phyloP scores from a whole-genome alignment of 1,140 invertebrate genomes.

The Plutomurus gul region DNA sequence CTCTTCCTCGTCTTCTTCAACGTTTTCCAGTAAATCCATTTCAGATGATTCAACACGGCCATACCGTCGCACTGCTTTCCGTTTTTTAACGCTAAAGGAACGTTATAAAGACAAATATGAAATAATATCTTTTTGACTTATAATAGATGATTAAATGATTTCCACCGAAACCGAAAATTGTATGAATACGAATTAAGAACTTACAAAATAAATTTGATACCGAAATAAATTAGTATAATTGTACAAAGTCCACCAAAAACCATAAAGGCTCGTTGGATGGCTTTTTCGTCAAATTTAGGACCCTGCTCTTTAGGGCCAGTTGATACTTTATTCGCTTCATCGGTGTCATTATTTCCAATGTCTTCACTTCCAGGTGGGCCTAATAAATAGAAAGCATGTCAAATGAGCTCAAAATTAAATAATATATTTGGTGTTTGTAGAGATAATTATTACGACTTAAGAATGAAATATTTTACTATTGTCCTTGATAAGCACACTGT shows the following conservation, averaged over 20 bases:
- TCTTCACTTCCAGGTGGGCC: background rate
- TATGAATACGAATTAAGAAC: background rate
- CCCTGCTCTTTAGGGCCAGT: background rate
- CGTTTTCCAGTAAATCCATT: conserved; percentile 38
- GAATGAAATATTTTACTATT: too few species aligned
- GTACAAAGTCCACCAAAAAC: conserved; percentile 38
- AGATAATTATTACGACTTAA: too few species aligned
- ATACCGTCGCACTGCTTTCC: conserved; percentile 18
- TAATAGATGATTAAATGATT: background rate
- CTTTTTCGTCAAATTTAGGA: conserved; percentile 39
- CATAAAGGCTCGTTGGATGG: conserved; percentile 37
- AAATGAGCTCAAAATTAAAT: background rate
- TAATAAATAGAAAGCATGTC: too few species aligned
- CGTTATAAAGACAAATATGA: background rate
- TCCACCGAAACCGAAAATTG: background rate
- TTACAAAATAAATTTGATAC: conserved; percentile 38
- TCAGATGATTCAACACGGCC: conserved; percentile 37
- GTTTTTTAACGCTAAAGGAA: background rate
- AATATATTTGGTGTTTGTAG: background rate
- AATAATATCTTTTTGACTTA: background rate
- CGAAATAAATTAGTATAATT: conserved; percentile 34
- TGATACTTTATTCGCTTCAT: background rate
- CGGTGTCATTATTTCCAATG: background rate
- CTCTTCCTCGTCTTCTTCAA: conserved; percentile 30
- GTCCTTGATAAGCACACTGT: too few species aligned